A percentile compares a stretch with the other conserved stretches of the same genome.
Conservation (phyloP, 2,888 invertebrate genomes). For the Incurvaria masculella region DNA sequence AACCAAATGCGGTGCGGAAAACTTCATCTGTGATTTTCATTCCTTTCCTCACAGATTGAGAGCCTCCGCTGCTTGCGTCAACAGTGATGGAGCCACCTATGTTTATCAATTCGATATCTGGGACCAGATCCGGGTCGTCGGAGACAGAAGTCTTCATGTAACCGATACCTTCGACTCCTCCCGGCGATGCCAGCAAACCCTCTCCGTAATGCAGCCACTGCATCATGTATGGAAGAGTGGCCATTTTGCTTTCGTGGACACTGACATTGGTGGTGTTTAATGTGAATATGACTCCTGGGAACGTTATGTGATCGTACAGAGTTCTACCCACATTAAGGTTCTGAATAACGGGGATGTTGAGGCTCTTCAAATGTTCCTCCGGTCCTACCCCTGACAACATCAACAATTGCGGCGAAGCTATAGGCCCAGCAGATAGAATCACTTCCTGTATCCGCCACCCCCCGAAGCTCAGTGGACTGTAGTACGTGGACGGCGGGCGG, state of each 20-base stretch:
- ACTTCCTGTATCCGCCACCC: too few relatives aligned
- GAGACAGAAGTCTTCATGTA: slow-evolving; percentile 60
- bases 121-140: slow-evolving; percentile 46
- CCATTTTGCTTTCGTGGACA: slow-evolving; percentile 26
- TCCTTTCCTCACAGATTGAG: slow-evolving; percentile 33
- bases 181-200: slow-evolving; percentile 49
- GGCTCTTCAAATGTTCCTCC: slow-evolving; percentile 48
- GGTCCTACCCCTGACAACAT: slow-evolving; percentile 75
- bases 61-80: slow-evolving; percentile 38
- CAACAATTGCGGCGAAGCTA: slow-evolving; percentile 77
- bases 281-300: slow-evolving; percentile 65
- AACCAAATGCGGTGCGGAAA: slow-evolving; percentile 39
- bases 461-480: too few relatives aligned
- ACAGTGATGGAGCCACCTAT: slow-evolving; percentile 46
- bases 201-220: slow-evolving; percentile 32
- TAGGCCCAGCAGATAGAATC: slow-evolving; percentile 71
- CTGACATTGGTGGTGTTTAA: slow-evolving; percentile 33
- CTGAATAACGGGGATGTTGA: slow-evolving; percentile 53
- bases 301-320: slow-evolving; percentile 61
- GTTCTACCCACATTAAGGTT: slow-evolving; percentile 63
- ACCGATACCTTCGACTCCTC: slow-evolving; percentile 61
- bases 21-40: slow-evolving; percentile 46
- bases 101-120: slow-evolving; percentile 69
- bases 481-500: too few relatives aligned
- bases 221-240: slow-evolving; percentile 21